Evolutionary conservation across 2,888 invertebrate genomes (phyloP), one percentile per base, ranked within the genome.

Genomic region (Melanostoma scalare): DNA sequence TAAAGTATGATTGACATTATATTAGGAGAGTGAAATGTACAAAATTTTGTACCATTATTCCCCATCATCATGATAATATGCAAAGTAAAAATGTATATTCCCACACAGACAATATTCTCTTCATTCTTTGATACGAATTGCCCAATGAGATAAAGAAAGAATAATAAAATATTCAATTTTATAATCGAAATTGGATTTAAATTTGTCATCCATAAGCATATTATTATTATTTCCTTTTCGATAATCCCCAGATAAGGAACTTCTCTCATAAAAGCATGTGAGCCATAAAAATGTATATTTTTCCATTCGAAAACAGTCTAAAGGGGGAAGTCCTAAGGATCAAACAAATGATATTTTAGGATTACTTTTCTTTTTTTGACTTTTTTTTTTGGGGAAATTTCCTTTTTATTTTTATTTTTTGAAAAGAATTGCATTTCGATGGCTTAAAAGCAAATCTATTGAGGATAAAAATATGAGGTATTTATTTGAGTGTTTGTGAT

Each of bases 171-270:
- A 71, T 71, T 77, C 69, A 71, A 71, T 72, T 78, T 78, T 78
- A 73, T 78, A 78, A 78, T 78, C 72, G 67, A 67, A 78, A 78
- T 78, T 78, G 72, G 72, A 73, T 78, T 78, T 78, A 60, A 78
- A 60, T 67, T 72, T 72, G 65, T 67, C 65, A 65, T 72, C 71
- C 72, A 78, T 78, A 72, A 77, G 77, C 63, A 56, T 58, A 78
- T 78, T 65, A 58, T 72, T 65, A 60, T 69, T 69, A 48, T 69
- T 10, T 60, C 55, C 48, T 5, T 4, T 35, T 20, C 53, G 72
- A 78, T 78, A 72, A 78, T 78, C 65, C 67, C 52, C 31, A 52
- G 71, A 58, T 72, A 65, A 77, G 56, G 65, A 67, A 60, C 67
- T 67, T 60, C 10, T 5, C 61, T 78, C 67, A 53, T 78, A 73